Conservation (phyloP, 2,113 vertebrate genomes). For the Verasper variegatus region DNA sequence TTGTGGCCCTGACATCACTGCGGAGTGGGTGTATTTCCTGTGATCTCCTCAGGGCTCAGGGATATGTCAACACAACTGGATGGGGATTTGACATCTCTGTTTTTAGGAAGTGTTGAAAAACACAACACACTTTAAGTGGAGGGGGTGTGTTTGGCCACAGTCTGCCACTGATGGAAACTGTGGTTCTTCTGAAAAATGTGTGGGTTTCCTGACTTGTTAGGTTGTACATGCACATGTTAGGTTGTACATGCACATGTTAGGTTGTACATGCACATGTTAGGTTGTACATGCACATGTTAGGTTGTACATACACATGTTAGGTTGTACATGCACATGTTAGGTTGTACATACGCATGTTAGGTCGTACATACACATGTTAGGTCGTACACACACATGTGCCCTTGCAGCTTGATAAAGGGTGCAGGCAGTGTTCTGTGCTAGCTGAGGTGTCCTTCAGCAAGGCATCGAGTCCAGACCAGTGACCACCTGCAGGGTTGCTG, state of each 20-base stretch:
- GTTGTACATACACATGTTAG: too few species aligned
- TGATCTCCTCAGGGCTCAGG: slow-evolving; percentile 25
- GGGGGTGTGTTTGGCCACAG: not conserved
- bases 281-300: too few species aligned
- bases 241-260: too few species aligned
- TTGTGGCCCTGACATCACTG: slow-evolving; percentile 38
- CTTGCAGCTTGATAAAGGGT: not conserved
- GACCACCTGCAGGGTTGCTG: too few species aligned
- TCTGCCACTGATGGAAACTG: not conserved
- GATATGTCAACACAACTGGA: slow-evolving; percentile 36
- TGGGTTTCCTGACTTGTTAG: slow-evolving; percentile 18
- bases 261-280: too few species aligned
- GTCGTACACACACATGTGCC: not conserved
- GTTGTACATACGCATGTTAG: too few species aligned
- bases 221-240: too few species aligned
- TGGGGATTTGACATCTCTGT: not conserved
- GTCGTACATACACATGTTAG: too few species aligned
- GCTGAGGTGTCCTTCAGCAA: slow-evolving; percentile 6
- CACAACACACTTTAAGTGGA: not conserved
- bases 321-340: too few species aligned
- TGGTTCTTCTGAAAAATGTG: slow-evolving; percentile 15
- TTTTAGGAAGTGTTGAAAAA: not conserved
- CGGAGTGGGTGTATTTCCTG: slow-evolving; percentile 24
- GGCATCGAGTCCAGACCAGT: not conserved
- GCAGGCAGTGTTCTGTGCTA: not conserved